Evolutionary conservation across 2,888 invertebrate genomes (phyloP).

Genomic region (Melieria crassipennis): DNA sequence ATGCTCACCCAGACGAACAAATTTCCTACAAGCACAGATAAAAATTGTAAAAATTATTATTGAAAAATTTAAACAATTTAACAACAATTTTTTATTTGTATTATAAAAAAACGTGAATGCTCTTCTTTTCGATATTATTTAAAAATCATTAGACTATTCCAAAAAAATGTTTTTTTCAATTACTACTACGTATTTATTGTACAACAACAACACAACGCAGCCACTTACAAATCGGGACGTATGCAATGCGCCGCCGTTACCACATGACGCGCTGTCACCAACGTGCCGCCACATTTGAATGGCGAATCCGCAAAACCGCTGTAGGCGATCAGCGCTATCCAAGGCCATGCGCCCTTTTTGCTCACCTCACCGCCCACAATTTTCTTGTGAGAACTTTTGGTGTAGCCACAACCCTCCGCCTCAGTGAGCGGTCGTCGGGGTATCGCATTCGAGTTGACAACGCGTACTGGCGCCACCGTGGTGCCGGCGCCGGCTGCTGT

Average conservation of each 20-base stretch:
- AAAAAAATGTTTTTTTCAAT: too few relatives aligned
- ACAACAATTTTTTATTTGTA: not conserved
- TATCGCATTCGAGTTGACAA: constrained; percentile 43
- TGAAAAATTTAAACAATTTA: not conserved
- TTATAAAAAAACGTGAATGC: not conserved
- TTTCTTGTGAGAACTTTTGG: constrained; percentile 69
- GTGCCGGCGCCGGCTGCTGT: constrained; percentile 33
- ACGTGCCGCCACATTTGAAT: constrained; percentile 68
- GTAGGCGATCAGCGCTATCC: constrained; percentile 81
- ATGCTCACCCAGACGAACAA: constrained; percentile 81
- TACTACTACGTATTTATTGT: too few relatives aligned
- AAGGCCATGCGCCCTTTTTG: constrained; percentile 79
- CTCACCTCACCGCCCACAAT: constrained; percentile 80
- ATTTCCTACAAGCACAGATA: constrained; percentile 43
- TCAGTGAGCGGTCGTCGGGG: constrained; percentile 58
- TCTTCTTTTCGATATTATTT: not conserved
- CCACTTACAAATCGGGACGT: constrained; percentile 55
- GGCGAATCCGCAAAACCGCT: constrained; percentile 60
- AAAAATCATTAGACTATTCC: too few relatives aligned
- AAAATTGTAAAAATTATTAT: not conserved
- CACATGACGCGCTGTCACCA: constrained; percentile 70
- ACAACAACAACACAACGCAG: too few relatives aligned
- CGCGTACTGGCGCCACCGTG: constrained; percentile 29
- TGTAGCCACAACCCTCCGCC: constrained; percentile 72
- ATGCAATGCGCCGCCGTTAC: constrained; percentile 71